phyloP scores from a whole-genome alignment of 1,140 invertebrate genomes.

The Magallana gigas region DNA sequence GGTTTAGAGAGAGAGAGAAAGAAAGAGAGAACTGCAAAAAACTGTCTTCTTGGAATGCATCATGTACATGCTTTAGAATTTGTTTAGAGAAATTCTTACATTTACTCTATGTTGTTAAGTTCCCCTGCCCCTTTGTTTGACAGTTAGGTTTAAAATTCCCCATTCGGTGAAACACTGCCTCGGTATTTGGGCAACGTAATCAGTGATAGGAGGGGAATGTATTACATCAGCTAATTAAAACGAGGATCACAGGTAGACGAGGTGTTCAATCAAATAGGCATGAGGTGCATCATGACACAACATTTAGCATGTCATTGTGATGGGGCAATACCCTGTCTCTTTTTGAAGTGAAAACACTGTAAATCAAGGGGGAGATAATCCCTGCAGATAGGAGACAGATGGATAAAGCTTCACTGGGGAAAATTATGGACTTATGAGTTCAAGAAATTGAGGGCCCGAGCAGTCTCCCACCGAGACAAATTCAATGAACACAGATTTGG shows the following conservation, averaged over 20 bases:
- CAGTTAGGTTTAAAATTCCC: conserved; percentile 16
- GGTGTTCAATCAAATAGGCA: conserved; percentile 28
- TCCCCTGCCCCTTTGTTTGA: conserved; percentile 13
- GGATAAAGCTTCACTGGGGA: neutral
- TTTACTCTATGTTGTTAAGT: conserved; percentile 10
- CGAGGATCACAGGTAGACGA: neutral
- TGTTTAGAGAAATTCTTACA: conserved; percentile 5
- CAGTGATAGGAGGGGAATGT: conserved; percentile 16
- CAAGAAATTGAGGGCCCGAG: neutral
- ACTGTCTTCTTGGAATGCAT: neutral
- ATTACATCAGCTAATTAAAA: conserved; percentile 31
- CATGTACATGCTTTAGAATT: neutral
- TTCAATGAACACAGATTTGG: conserved; percentile 1
- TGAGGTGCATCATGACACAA: conserved; percentile 27
- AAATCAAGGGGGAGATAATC: conserved; percentile 18
- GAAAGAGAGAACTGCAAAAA: too few relatives aligned
- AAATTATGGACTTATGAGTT: neutral
- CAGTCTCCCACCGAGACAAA: neutral
- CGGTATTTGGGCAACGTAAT: conserved; percentile 27
- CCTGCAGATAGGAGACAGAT: neutral
- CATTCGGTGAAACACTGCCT: conserved; percentile 4
- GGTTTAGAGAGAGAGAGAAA: too few relatives aligned
- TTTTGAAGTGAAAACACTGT: conserved; percentile 19
- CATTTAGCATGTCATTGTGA: conserved; percentile 21
- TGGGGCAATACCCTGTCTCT: neutral